Evolutionary conservation across 2,888 invertebrate genomes (phyloP).

Genomic region (Acronicta psi): DNA sequence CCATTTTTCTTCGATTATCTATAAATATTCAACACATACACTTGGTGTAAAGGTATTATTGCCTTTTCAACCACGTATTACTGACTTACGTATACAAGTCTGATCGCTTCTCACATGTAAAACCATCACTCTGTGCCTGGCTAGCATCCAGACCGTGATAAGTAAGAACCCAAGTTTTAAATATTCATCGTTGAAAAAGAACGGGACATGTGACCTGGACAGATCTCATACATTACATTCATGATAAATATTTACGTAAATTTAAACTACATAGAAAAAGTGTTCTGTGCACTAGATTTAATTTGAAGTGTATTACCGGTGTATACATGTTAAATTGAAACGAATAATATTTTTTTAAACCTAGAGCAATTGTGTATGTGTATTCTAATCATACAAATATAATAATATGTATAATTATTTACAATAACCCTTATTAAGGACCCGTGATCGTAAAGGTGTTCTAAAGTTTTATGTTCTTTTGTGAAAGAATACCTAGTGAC

Average conservation of each 20-base stretch:
- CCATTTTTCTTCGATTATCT: constrained; percentile 47
- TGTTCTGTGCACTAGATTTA: constrained; percentile 74
- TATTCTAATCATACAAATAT: constrained; percentile 67
- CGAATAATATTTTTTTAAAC: constrained; percentile 62
- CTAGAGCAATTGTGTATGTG: constrained; percentile 61
- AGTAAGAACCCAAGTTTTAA: constrained; percentile 26
- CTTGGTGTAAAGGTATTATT: constrained; percentile 45
- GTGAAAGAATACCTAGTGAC: constrained; percentile 29
- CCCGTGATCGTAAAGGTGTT: constrained; percentile 50
- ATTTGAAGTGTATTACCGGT: constrained; percentile 69
- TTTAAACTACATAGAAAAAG: constrained; percentile 71
- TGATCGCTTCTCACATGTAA: constrained; percentile 8
- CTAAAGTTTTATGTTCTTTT: constrained; percentile 44
- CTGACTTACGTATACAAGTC: constrained; percentile 10
- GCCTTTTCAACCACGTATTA: constrained; percentile 36
- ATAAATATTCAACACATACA: constrained; percentile 47
- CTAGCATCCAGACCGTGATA: constrained; percentile 14
- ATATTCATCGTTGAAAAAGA: constrained; percentile 30
- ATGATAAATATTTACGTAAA: constrained; percentile 43
- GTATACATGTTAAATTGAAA: constrained; percentile 68
- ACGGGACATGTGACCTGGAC: constrained; percentile 18
- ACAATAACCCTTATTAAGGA: constrained; percentile 59
- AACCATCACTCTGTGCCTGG: constrained; percentile 1
- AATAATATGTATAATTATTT: constrained; percentile 67
- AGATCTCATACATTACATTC: constrained; percentile 37